These are phyloP conservation scores for Mola mola DNA, from an alignment of 2,113 vertebrate genomes.

Conservation along the genomic window DNA sequence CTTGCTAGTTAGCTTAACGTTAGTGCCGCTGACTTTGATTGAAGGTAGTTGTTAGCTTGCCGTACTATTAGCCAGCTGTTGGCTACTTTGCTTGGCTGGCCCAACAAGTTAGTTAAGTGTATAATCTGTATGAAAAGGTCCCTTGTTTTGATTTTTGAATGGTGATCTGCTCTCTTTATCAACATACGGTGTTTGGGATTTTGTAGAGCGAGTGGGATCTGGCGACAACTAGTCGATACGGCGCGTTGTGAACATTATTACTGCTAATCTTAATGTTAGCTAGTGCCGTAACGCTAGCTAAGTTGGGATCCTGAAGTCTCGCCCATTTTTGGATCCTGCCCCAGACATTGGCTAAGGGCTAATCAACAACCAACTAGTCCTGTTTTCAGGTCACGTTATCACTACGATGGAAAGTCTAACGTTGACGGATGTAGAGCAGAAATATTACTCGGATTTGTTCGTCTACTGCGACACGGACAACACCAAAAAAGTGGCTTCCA, in stretches of 20 bases:
- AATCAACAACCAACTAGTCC: conserved; percentile 51
- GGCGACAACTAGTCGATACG: conserved; percentile 26
- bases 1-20: conserved; percentile 64
- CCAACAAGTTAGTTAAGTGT: conserved; percentile 72
- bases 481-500: conserved; percentile 96
- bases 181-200: conserved; percentile 3
- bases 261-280: conserved; percentile 66
- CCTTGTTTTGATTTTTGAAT: not conserved
- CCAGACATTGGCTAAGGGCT: conserved; percentile 66
- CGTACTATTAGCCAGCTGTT: conserved; percentile 65
- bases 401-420: conserved; percentile 93
- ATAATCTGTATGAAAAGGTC: conserved; percentile 39
- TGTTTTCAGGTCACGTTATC: conserved; percentile 39
- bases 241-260: conserved; percentile 40
- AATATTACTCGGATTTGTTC: conserved; percentile 96
- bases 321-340: conserved; percentile 70
- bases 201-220: conserved; percentile 5
- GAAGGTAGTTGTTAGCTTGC: conserved; percentile 71
- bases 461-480: conserved; percentile 97
- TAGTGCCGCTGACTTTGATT: conserved; percentile 74
- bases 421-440: conserved; percentile 94
- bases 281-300: conserved; percentile 56
- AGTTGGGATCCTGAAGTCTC: conserved; percentile 75
- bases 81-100: conserved; percentile 60
- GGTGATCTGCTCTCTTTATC: not conserved